Evolutionary conservation across 2,888 invertebrate genomes (phyloP), one percentile per base, ranked within the genome.

Genomic region (Ceraclea dissimilis): DNA sequence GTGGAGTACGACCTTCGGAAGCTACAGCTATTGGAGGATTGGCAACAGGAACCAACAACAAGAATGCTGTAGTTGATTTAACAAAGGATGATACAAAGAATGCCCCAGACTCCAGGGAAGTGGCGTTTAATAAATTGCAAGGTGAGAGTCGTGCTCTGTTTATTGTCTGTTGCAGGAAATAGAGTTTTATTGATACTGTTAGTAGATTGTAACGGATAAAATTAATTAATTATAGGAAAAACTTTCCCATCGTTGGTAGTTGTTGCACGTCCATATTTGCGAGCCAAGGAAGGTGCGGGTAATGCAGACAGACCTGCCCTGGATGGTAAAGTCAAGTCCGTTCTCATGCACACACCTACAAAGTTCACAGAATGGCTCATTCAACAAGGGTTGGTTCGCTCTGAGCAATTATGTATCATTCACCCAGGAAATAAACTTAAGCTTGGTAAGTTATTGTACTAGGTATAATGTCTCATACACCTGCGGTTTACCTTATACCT

Each of bases 361-460:
- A 90, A 90, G 71, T 91, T 92, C 67, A 90, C 90, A 0, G 93
- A 93, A 73, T 93, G 92, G 91, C 78, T 93, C 51, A 88, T 93
- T 57, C 91, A 92, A 67, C 88, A 90, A 68, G 92, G 92, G 0
- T 69, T 92, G 1, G 82, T 93, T 2, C 79, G 86, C 33, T 85
- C 89, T 0, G 90, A 90, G 66, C 92, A 92, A 68, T 82, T 79
- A 69, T 92, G 93, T 66, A 75, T 78, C 1, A 71, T 83, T 52
- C 91, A 92, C 68, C 70, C 80, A 1, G 78, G 78, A 51, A 81
- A 79, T 59, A 86, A 86, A 64, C 75, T 91, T 1, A 91, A 92
- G 67, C 72, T 93, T 5, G 88, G 85, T 78, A 56, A 68, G 73
- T 60, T 46, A 10, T 10, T 34, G 39, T 39, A n/a, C 39, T 8